Base-by-base conservation (phyloP, 2,113 vertebrate genomes). In the Gobio gobio region DNA sequence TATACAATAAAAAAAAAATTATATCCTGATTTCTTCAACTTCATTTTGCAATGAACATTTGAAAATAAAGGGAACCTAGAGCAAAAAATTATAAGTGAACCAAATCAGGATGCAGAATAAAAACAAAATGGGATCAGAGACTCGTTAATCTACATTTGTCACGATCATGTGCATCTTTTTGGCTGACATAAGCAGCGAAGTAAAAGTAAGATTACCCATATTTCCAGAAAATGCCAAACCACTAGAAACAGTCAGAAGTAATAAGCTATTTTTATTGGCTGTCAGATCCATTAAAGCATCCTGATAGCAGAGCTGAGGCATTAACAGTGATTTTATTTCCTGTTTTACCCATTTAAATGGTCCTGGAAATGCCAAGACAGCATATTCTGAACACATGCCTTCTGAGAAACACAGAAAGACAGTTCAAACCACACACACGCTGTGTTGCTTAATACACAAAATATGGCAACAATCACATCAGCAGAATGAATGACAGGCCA, bases 311-410 rank as follows among this genome's bases (percentile, higher is more conserved):
- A 68, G 26, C 18, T n/a, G 61, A 49, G 26, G 45, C 24, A 68
- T 82, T 68, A 82, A 18, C 79, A 82, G 45, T 0, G 10, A 26
- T 66, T 81, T 81, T 61, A 81, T 49, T 81, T 81, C 78, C 78
- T 6, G 40, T 47, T 49, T 80, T 16, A 47, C 10, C 40, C 61
- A 66, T 49, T 20, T 33, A 81, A 81, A 66, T 7, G 4, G 16
- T 12, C 61, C 43, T 24, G 16, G 40, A 26, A 61, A 24, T 10
- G 40, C 59, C 24, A 68, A 54, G 26, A 81, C 61, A 66, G 61
- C 79, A 81, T 49, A 81, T 51, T 68, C 79, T 81, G n/a, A 47
- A 66, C 59, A 81, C 61, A 33, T 49, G 43, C 56, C n/a, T 43
- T n/a, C 24, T 22, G 61, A 82, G 24, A 68, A 68, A 82, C 45